Evolutionary conservation across 1,140 invertebrate genomes (phyloP).

Genomic region (Heliothis virescens): DNA sequence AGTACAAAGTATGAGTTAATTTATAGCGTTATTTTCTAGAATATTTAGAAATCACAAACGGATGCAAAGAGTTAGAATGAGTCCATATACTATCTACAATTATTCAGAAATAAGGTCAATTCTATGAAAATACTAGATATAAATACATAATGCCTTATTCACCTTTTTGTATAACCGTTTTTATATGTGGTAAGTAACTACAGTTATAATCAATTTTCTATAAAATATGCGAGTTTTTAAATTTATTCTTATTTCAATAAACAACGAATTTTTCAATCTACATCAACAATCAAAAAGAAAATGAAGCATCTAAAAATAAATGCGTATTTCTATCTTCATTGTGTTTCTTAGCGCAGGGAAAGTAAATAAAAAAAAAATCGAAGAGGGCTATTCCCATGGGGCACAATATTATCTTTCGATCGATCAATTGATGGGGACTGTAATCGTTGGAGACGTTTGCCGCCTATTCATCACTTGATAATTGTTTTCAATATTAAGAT

Average conservation of each 20-base stretch:
- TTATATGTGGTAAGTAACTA: no score
- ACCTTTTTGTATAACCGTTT: no score
- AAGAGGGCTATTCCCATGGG: constrained; percentile 1
- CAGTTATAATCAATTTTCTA: no score
- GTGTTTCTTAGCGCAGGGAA: background rate
- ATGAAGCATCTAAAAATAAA: constrained; percentile 2
- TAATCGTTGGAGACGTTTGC: background rate
- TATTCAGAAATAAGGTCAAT: no score
- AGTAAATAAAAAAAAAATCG: constrained; percentile 17
- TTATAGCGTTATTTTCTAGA: no score
- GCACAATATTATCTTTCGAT: constrained; percentile 24
- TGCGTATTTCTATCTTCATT: constrained; percentile 8
- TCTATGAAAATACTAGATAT: no score
- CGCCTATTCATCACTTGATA: background rate
- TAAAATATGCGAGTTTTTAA: background rate
- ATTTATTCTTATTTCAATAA: background rate
- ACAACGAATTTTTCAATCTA: background rate
- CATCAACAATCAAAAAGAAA: constrained; percentile 12
- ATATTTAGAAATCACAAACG: no score
- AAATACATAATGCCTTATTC: no score
- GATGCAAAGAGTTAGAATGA: no score
- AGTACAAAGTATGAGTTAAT: no score
- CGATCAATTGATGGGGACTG: constrained; percentile 14
- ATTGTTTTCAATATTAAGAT: background rate
- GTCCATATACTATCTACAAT: no score